These are phyloP conservation scores for Aythya baeri DNA, from an alignment of 2,113 vertebrate genomes.

Conservation along the genomic window DNA sequence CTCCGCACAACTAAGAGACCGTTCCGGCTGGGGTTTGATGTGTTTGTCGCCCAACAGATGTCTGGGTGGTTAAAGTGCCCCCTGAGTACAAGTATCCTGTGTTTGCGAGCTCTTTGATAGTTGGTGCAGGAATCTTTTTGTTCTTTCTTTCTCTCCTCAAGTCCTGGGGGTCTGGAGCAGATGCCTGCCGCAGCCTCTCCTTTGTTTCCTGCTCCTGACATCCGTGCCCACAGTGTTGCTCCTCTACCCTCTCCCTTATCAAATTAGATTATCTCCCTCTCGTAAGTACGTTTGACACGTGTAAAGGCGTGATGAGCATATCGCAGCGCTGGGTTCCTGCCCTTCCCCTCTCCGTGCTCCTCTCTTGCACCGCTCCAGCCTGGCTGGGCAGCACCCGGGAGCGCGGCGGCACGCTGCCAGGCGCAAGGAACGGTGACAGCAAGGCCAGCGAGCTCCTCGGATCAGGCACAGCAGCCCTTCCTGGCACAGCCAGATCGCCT, in stretches of 20 bases:
- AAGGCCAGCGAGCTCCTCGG: background rate
- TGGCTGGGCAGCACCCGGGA: background rate
- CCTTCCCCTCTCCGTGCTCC: background rate
- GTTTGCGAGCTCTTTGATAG: slow-evolving; percentile 66
- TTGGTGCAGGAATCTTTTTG: slow-evolving; percentile 67
- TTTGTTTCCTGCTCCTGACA: slow-evolving; percentile 55
- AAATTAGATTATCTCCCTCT: slow-evolving; percentile 42
- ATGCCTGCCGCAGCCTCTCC: slow-evolving; percentile 27
- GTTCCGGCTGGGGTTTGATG: slow-evolving; percentile 57
- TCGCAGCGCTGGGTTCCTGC: background rate
- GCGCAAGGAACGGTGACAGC: background rate
- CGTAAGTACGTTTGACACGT: slow-evolving; percentile 6
- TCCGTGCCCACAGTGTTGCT: slow-evolving; percentile 33
- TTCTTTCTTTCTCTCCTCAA: slow-evolving; percentile 41
- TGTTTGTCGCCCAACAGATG: slow-evolving; percentile 67
- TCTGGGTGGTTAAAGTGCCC: slow-evolving; percentile 71
- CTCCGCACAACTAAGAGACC: slow-evolving; percentile 49
- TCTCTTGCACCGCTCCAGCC: background rate
- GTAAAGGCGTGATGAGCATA: background rate
- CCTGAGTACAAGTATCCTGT: slow-evolving; percentile 70
- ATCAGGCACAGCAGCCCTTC: background rate
- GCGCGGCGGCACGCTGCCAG: background rate
- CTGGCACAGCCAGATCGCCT: background rate
- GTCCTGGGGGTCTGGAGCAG: slow-evolving; percentile 66
- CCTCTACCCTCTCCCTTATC: slow-evolving; percentile 36